A percentile compares a stretch with the other conserved stretches of the same genome.
Conservation (phyloP, 1,140 invertebrate species). For the Drosophila albomicans region DNA sequence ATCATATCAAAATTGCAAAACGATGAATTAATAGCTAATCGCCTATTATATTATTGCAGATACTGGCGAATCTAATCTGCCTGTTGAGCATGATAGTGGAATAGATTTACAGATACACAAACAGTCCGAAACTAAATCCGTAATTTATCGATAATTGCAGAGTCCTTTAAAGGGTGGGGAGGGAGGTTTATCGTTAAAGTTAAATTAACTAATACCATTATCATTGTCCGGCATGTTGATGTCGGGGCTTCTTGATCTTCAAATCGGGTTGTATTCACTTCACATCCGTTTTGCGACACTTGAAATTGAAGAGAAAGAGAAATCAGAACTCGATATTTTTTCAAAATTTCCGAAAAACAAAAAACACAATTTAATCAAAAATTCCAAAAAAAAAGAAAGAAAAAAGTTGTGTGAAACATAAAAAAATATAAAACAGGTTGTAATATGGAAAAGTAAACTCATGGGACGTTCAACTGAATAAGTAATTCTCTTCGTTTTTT, state of each 20-base stretch:
- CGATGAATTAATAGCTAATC: constrained; percentile 33
- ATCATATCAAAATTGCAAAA: background rate
- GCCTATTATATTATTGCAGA: constrained; percentile 30
- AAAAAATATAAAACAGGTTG: background rate
- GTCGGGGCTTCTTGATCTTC: constrained; percentile 15
- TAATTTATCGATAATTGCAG: constrained; percentile 18
- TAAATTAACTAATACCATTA: constrained; percentile 57
- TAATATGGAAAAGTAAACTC: background rate
- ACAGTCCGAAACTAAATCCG: background rate
- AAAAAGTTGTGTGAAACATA: background rate
- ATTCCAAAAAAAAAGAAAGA: background rate
- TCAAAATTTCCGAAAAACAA: background rate
- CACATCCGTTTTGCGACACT: constrained; percentile 68
- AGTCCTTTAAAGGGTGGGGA: background rate
- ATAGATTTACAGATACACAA: background rate
- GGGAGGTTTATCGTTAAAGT: constrained; percentile 1
- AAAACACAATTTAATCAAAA: background rate
- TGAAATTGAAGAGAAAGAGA: constrained; percentile 66
- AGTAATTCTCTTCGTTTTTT: background rate
- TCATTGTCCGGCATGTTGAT: constrained; percentile 65
- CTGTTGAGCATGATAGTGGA: background rate
- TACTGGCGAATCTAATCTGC: constrained; percentile 3
- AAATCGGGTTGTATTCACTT: constrained; percentile 41
- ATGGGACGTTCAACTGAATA: constrained; percentile 19
- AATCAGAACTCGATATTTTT: constrained; percentile 28